phyloP scores from a whole-genome alignment of 1,140 invertebrate species.

The Atta cephalotes region DNA sequence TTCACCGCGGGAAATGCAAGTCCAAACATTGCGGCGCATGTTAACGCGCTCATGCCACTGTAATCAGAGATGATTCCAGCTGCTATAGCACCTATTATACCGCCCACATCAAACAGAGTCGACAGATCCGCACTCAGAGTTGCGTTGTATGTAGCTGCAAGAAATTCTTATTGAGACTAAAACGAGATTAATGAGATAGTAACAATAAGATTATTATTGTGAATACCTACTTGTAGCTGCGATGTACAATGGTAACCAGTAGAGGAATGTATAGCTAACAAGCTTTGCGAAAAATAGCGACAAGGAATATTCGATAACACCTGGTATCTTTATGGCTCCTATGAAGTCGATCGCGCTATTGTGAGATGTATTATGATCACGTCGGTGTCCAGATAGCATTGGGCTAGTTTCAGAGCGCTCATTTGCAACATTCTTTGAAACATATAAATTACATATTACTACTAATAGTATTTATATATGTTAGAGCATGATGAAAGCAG shows the following conservation, averaged over 20 bases:
- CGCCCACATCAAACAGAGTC: slow-evolving; percentile 96
- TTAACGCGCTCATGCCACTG: slow-evolving; percentile 93
- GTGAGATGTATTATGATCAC: slow-evolving; percentile 47
- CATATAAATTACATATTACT: slow-evolving; percentile 19
- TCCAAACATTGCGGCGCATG: slow-evolving; percentile 94
- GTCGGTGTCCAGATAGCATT: slow-evolving; percentile 79
- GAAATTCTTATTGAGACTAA: slow-evolving; percentile 35
- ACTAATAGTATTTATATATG: slow-evolving; percentile 48
- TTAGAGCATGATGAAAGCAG: not conserved
- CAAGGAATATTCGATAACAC: slow-evolving; percentile 97
- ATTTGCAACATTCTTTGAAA: slow-evolving; percentile 71
- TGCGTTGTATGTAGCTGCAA: slow-evolving; percentile 90
- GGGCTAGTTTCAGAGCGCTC: slow-evolving; percentile 81
- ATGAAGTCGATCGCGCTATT: slow-evolving; percentile 92
- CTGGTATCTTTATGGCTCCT: slow-evolving; percentile 94
- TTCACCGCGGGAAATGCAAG: slow-evolving; percentile 93
- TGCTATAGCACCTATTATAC: slow-evolving; percentile 94
- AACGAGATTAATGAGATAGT: slow-evolving; percentile 32
- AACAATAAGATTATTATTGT: not conserved
- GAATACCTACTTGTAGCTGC: slow-evolving; percentile 91
- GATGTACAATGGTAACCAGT: slow-evolving; percentile 98
- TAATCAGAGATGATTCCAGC: slow-evolving; percentile 95
- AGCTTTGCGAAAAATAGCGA: slow-evolving; percentile 99
- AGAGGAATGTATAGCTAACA: slow-evolving; percentile 98
- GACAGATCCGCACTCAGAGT: slow-evolving; percentile 93